Evolutionary conservation across 2,797 vertebrate genomes (phyloP), one percentile per base, ranked within the genome.

Genomic region (Somateria mollissima): DNA sequence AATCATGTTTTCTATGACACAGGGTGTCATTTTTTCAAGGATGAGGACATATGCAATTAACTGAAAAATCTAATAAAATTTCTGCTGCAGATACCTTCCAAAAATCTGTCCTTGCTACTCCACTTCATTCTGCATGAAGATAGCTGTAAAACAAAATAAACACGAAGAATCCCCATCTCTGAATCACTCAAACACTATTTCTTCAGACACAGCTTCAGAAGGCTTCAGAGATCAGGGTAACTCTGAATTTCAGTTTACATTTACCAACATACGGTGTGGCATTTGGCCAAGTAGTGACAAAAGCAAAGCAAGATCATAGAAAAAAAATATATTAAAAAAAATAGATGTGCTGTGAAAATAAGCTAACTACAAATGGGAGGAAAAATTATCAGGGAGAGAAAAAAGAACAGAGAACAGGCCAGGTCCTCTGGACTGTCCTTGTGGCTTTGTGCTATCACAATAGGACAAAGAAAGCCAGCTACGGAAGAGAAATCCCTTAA

Each of bases 231-330:
- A 89, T 57, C 84, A 84, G 54, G 39, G 12, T 88, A 94, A 94
- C 90, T 87, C 53, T 79, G 90, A 92, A 90, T 83, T 97, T 88
- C 93, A 79, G 61, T 86, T 96, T 91, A 83, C 24, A 18, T 81
- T 94, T 87, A 53, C 53, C 60, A 90, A 13, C 5, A 37, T 32
- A 69, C 13, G 57, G 58, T 60, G 32, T 18, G 39, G 67, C 61
- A 84, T 79, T 91, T 39, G 81, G 54, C 65, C 49, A 90, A 71
- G 32, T 49, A 28, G 56, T 56, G 95, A 87, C 22, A 92, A 95
- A 94, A 90, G 60, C 27, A 71, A 92, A 88, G 56, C 11, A 61
- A 71, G 12, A 92, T 3, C 28, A 37, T 8, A 84, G 4, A 49
- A 49, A 47, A 16, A 32, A 37, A 11, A 37, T 37, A 43, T 43